Base-by-base conservation (phyloP, 2,888 invertebrate genomes). In the Mesochorus sp. region DNA sequence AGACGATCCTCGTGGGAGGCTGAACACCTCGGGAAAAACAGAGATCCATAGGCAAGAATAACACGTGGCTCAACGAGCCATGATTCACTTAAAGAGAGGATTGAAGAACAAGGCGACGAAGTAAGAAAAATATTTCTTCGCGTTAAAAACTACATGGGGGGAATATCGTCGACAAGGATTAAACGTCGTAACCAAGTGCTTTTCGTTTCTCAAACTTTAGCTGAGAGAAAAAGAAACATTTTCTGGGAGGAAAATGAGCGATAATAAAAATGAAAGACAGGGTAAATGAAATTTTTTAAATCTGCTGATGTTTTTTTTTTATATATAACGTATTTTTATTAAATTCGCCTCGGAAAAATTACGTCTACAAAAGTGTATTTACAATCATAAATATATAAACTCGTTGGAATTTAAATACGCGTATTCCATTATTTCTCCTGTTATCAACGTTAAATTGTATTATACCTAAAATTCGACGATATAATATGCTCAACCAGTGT, bases 21-120 rank as follows among this genome's bases (percentile, higher is more conserved):
- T 80, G 80, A 74, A 79, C 85, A 83, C 53, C 76, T 82, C 82
- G 84, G 80, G 76, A 87, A 84, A 53, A 88, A 88, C 88, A 89
- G 81, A 86, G 88, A 86, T 86, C 88, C 86, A 88, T 89, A 88
- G 82, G 82, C 84, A 85, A 88, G 85, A 87, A 90, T 87, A 89
- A 90, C 88, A 89, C 76, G 80, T 83, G 14, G 0, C 42, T 42
- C 42, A n/a, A n/a, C n/a, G n/a, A n/a, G 34, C 31, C 44, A 44
- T 8, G 57, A 67, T 55, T 42, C 51, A 12, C 28, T 28, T 14
- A 53, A 31, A 3, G 12, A 53, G 14, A 53, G 42, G 17, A 26
- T 24, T 5, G 6, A 51, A 14, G 77, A 76, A 57, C 68, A 76
- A 82, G 64, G 72, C 12, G 80, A 76, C 82, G 81, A 81, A 76